These are phyloP conservation scores for Terrapene triunguis DNA, from an alignment of 2,113 vertebrate genomes.

Conservation along the genomic window DNA sequence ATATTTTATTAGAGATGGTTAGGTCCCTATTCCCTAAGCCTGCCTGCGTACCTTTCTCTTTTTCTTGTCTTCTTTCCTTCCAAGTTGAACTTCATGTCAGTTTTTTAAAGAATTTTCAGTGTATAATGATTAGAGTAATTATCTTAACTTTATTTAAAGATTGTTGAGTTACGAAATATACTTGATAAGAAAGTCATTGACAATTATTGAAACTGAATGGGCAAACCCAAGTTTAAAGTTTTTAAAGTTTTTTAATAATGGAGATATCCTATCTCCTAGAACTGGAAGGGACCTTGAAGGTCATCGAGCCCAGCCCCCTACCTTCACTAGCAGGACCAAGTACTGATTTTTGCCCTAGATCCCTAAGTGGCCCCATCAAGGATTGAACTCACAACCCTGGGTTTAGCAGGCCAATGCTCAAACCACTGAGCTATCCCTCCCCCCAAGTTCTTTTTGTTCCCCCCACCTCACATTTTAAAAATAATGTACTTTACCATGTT, in stretches of 20 bases:
- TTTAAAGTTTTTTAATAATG: too few species aligned
- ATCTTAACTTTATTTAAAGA: background rate
- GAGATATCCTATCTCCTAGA: too few species aligned
- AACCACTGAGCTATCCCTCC: too few species aligned
- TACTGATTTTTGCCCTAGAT: too few species aligned
- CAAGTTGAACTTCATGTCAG: background rate
- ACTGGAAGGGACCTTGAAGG: too few species aligned
- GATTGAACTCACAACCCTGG: too few species aligned
- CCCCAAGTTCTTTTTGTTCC: constrained; percentile 15
- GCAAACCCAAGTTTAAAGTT: background rate
- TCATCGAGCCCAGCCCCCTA: too few species aligned
- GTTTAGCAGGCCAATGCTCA: too few species aligned
- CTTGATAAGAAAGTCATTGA: constrained; percentile 2
- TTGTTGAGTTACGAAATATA: background rate
- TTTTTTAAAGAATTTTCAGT: constrained; percentile 21
- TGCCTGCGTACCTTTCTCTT: fast-evolving
- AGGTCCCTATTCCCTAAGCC: background rate
- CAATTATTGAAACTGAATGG: constrained; percentile 22
- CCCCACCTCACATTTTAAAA: constrained; percentile 36
- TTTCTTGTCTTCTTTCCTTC: constrained; percentile 12
- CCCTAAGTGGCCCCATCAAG: too few species aligned
- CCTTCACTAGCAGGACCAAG: too few species aligned
- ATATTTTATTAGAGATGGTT: background rate
- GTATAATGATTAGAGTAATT: background rate
- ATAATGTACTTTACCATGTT: constrained; percentile 12